Conservation (phyloP, 2,888 invertebrate species). For the Drosophila vallismaia region DNA sequence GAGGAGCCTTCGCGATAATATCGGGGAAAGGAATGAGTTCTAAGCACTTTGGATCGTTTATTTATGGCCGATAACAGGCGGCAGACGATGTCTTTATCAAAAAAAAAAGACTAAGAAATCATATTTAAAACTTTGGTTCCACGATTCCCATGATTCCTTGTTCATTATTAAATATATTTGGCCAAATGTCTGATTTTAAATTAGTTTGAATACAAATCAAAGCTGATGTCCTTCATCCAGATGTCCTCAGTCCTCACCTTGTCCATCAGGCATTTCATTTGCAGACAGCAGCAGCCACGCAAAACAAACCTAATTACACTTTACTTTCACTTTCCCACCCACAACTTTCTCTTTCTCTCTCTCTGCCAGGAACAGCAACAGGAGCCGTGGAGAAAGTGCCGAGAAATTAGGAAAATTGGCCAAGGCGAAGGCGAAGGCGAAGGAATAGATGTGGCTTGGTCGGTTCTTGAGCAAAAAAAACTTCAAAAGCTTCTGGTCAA, state of each 20-base stretch:
- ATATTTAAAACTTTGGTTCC: too few relatives aligned
- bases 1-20: too few relatives aligned
- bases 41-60: slow-evolving; percentile 45
- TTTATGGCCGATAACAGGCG: slow-evolving; percentile 53
- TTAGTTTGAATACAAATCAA: neutral
- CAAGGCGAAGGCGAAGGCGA: neutral
- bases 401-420: neutral
- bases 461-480: slow-evolving; percentile 39
- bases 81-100: slow-evolving; percentile 9
- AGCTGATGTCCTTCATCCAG: neutral
- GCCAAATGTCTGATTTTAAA: slow-evolving; percentile 6
- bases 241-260: neutral
- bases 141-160: neutral
- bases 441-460: neutral
- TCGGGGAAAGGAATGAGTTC: slow-evolving; percentile 11
- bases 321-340: slow-evolving; percentile 68
- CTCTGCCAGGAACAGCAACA: slow-evolving; percentile 16
- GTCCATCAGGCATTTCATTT: slow-evolving; percentile 43
- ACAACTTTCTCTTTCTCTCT: neutral
- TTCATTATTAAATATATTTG: slow-evolving; percentile 21
- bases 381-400: slow-evolving; percentile 4
- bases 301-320: slow-evolving; percentile 77
- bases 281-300: slow-evolving; percentile 45
- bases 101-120: neutral
- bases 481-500: slow-evolving; percentile 66